Evolutionary conservation across 2,888 invertebrate species (phyloP).

Genomic region (Leptinotarsa rubiginosa): DNA sequence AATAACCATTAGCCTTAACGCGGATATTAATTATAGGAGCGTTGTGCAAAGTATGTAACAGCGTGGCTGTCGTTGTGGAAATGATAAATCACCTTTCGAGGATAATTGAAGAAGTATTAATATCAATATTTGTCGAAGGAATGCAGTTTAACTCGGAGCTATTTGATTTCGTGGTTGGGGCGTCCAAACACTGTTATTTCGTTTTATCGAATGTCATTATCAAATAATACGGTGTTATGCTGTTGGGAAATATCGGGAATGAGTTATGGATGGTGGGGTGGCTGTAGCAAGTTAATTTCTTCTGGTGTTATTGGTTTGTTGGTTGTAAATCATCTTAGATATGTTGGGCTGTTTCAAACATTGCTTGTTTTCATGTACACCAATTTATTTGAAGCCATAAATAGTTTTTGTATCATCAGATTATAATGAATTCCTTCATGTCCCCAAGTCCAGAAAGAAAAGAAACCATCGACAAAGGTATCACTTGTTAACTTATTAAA

Average conservation of each 20-base stretch:
- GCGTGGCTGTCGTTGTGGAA: conserved; percentile 48
- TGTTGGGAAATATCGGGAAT: conserved; percentile 12
- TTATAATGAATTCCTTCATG: too few species aligned
- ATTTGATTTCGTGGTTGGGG: conserved; percentile 21
- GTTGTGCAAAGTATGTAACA: conserved; percentile 14
- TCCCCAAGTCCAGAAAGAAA: too few species aligned
- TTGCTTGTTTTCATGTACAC: too few species aligned
- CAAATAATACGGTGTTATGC: conserved; percentile 6
- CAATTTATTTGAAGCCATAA: too few species aligned
- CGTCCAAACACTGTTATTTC: conserved; percentile 20
- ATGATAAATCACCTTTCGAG: conserved; percentile 52
- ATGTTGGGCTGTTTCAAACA: background rate
- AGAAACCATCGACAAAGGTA: too few species aligned
- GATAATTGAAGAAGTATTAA: conserved; percentile 55
- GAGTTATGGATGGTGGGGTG: background rate
- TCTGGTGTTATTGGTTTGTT: background rate
- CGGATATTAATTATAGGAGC: conserved; percentile 18
- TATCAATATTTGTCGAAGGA: conserved; percentile 54
- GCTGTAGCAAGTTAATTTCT: background rate
- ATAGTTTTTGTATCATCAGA: too few species aligned
- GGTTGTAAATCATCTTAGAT: background rate
- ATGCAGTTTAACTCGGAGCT: conserved; percentile 41
- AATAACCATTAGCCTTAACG: conserved; percentile 16
- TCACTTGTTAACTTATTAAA: too few species aligned
- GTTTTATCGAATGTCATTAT: conserved; percentile 13